These are phyloP conservation scores for Paracyprichromis sp. DNA, from an alignment of 2,113 vertebrate species.

Conservation along the genomic window DNA sequence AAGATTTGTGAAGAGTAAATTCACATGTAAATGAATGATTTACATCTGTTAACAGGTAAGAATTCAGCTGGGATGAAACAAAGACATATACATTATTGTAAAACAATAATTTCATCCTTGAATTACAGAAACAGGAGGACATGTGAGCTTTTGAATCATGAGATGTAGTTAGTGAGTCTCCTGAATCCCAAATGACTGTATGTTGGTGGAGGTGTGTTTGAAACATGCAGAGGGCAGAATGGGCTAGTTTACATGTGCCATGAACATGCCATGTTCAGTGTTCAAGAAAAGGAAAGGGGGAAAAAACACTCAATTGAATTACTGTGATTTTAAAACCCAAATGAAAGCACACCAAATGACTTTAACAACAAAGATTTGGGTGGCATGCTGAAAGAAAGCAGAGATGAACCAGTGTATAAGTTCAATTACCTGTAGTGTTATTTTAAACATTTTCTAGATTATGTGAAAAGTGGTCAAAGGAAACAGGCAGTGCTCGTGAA, in stretches of 20 bases:
- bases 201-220: not conserved
- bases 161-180: not conserved
- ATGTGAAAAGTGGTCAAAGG: not conserved
- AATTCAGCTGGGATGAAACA: not conserved
- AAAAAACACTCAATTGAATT: not conserved
- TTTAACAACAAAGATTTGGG: not conserved
- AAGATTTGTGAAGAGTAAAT: not conserved
- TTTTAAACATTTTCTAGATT: not conserved
- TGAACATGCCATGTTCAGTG: not conserved
- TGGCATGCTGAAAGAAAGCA: not conserved
- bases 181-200: not conserved
- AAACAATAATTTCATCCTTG: not conserved
- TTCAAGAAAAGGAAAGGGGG: not conserved
- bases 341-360: not conserved
- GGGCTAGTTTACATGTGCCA: not conserved
- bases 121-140: not conserved
- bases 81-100: not conserved
- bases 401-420: not conserved
- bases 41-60: not conserved
- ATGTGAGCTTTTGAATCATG: not conserved
- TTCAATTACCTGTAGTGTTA: not conserved
- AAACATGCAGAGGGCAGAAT: not conserved
- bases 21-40: not conserved
- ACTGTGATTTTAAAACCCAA: not conserved
- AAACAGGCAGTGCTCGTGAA: not conserved